Base-by-base conservation (phyloP, 1,140 invertebrate species). In the Homarus americanus region DNA sequence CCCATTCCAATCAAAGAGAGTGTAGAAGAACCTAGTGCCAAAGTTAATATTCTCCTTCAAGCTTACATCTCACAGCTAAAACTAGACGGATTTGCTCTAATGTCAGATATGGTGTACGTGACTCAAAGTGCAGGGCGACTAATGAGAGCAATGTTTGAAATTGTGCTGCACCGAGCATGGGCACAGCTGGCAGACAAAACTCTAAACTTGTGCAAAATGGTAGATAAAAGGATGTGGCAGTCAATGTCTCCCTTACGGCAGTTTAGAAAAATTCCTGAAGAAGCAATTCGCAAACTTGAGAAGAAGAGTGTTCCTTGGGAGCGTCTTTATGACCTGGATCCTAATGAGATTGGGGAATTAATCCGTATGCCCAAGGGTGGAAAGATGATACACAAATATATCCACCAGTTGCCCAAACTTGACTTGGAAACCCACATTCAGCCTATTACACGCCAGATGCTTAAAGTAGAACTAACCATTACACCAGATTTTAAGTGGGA, bases 401-500 rank as follows among this genome's bases (percentile, higher is more conserved):
- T 99, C 28, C 98, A 99, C 94, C 98, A 99, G 94, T 99, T 99
- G 93, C 98, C 99, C 0, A 99, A 99, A 94, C 94, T 99, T 49
- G 98, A 99, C 93, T 94, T 99, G 0, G 97, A 98, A 0, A 99
- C 98, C 0, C 98, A 99, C 93, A 98, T 99, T 93, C 98, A 99
- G 94, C 99, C 99, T 0, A 99, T 99, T 73, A 99, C 99, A 0
- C 95, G 93, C 40, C 93, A 93, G 69, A 93, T 92, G 93, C 92
- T 93, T 38, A 93, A 98, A 86, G 98, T 99, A 1, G 99, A 99
- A 94, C 95, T 99, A 1, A 99, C 98, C 0, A 98, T 99, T n/a
- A 99, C 98, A 0, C 98, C 99, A 0, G 99, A 99, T 94, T 99
- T 99, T 94, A 97, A 99, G 93, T 99, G 99, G 99, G 99, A 99